Evolutionary conservation across 2,797 vertebrate species (phyloP), one percentile per base, ranked within the genome.

Genomic region (Enteromius argenteus): DNA sequence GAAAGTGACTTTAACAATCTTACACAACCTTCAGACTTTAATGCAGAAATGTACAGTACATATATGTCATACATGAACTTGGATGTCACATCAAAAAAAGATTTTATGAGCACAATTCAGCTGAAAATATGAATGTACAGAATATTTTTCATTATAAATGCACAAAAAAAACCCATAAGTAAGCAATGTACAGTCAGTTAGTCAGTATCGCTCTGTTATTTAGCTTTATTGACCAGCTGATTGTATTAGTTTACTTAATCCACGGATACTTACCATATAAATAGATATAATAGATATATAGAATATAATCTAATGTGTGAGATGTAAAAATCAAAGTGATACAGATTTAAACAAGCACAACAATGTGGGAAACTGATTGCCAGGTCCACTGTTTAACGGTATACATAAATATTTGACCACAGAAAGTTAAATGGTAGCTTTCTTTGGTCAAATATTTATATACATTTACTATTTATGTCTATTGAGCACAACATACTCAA

Each of bases 171-270:
- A 9, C 23, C 4, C 23, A 62, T 27, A 53, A 56, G 73, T 73
- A 23, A 53, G 6, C 6, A 1, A 37, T 23, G 32, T 3, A 23
- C 13, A 58, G 49, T 37, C 30, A 56, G 32, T 14, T 17, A 53
- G 35, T 21, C 21, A 76, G 53, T 6, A 35, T n/a, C 19, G 30
- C 30, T n/a, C 13, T 37, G n/a, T 14, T 7, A 74, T 58, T 58
- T 42, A 76, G 35, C 53, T 76, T 76, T 76, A 58, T 39, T 39
- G 35, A 39, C 51, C 35, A 76, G 32, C 51, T 58, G 35, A 39
- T 76, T 56, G 3, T 8, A 8, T 74, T 75, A 23, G 13, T 35
- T 11, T 9, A 32, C 30, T 35, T 53, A 73, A 49, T 51, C 17
- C 42, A 30, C 4, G 6, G 14, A 30, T 10, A 49, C 42, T 2